These are phyloP conservation scores for Thyatira batis DNA, from an alignment of 2,888 invertebrate genomes.

Conservation along the genomic window DNA sequence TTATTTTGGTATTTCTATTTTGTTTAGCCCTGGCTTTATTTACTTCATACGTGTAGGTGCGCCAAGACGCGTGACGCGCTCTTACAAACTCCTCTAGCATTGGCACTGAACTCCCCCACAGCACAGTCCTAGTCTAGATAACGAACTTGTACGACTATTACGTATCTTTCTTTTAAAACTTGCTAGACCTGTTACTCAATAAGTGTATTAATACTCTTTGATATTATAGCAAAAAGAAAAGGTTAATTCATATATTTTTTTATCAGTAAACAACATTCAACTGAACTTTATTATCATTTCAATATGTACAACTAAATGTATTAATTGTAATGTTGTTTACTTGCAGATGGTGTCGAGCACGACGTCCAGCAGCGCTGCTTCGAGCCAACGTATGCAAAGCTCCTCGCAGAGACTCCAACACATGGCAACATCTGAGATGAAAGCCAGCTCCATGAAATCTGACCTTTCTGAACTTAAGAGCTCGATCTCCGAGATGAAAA, in stretches of 20 bases:
- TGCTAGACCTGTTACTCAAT: background rate
- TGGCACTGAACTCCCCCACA: conserved; percentile 76
- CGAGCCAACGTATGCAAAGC: conserved; percentile 83
- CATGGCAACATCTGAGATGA: conserved; percentile 87
- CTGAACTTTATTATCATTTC: background rate
- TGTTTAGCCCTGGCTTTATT: conserved; percentile 70
- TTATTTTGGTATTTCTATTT: conserved; percentile 70
- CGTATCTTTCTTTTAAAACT: conserved; percentile 21
- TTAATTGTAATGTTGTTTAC: conserved; percentile 9
- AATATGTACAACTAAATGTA: background rate
- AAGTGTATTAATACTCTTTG: background rate
- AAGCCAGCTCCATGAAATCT: conserved; percentile 91
- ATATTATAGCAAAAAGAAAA: conserved; percentile 10
- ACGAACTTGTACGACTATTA: conserved; percentile 61
- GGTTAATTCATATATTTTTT: conserved; percentile 10
- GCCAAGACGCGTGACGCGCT: conserved; percentile 76
- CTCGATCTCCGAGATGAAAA: conserved; percentile 94
- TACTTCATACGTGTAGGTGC: conserved; percentile 66
- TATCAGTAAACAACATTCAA: background rate
- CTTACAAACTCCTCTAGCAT: conserved; percentile 69
- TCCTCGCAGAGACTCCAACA: conserved; percentile 80
- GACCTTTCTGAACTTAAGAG: conserved; percentile 90
- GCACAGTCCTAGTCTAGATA: conserved; percentile 73
- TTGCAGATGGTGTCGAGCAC: conserved; percentile 81
- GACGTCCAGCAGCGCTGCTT: conserved; percentile 82